Evolutionary conservation across 2,113 vertebrate genomes (phyloP).

Genomic region (Empidonax alnorum): DNA sequence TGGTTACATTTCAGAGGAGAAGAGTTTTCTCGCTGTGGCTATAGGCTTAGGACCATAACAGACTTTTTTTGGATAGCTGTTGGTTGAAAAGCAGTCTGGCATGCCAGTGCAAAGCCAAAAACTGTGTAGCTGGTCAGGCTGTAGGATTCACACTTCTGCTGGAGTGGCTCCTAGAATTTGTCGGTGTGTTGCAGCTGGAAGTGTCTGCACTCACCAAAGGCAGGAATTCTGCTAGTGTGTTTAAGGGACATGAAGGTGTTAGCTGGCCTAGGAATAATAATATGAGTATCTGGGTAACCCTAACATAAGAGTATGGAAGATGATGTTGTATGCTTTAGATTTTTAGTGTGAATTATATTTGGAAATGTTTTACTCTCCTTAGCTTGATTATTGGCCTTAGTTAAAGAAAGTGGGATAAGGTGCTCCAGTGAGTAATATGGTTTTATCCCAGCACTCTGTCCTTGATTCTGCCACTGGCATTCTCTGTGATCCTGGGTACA

Average conservation of each 20-base stretch:
- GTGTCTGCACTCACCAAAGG: not conserved
- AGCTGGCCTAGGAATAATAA: not conserved
- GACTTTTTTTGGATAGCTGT: not conserved
- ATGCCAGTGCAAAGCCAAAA: not conserved
- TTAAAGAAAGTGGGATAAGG: not conserved
- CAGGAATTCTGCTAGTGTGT: not conserved
- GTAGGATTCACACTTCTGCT: not conserved
- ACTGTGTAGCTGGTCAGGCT: not conserved
- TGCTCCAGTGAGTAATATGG: not conserved
- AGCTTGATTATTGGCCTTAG: not conserved
- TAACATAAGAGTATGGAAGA: not conserved
- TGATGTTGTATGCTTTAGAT: not conserved
- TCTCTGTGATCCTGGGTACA: not conserved
- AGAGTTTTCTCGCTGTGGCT: not conserved
- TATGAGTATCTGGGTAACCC: not conserved
- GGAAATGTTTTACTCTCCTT: not conserved
- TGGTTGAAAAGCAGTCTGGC: not conserved
- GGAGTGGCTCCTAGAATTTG: not conserved
- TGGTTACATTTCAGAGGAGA: not conserved
- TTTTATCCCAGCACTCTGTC: not conserved
- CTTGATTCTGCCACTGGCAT: not conserved
- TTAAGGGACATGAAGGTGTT: not conserved
- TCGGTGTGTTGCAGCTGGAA: not conserved
- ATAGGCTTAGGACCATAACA: not conserved
- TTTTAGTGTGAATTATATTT: not conserved